Percentiles rank a stretch among this genome's conserved stretches.
Conservation (phyloP, 2,888 invertebrate genomes). For the Brachypalpus laphriformis region DNA sequence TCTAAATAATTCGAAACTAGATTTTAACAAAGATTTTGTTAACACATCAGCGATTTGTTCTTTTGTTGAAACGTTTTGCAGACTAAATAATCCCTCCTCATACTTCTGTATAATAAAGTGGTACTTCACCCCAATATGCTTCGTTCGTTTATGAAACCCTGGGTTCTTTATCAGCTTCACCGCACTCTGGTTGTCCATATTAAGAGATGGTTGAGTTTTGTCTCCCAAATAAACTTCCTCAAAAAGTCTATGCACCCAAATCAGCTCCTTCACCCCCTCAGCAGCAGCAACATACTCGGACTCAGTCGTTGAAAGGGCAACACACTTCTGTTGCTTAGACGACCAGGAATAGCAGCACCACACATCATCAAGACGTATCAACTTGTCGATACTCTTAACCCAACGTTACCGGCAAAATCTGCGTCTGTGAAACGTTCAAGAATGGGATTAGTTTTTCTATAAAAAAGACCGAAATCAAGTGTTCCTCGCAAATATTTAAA, state of each 20-base stretch:
- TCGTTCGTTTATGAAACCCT: background rate
- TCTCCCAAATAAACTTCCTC: background rate
- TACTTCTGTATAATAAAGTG: background rate
- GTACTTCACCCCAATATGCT: background rate
- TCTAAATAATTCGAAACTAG: background rate
- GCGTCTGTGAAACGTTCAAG: slow-evolving; percentile 36
- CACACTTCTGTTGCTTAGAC: slow-evolving; percentile 41
- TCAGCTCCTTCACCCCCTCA: slow-evolving; percentile 42
- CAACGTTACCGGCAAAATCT: slow-evolving; percentile 40
- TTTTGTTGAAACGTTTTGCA: background rate
- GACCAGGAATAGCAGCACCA: slow-evolving; percentile 31
- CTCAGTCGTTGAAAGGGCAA: slow-evolving; percentile 76
- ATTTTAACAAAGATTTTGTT: background rate
- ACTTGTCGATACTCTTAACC: slow-evolving; percentile 14
- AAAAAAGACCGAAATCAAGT: no score
- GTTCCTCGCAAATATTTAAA: no score
- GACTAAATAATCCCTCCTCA: background rate
- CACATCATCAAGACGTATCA: slow-evolving; percentile 38
- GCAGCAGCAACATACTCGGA: slow-evolving; percentile 77
- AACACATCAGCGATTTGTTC: background rate
- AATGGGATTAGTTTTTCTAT: background rate
- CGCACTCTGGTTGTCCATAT: background rate
- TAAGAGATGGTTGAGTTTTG: background rate
- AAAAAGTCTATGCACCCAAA: background rate
- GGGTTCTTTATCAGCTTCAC: background rate